Evolutionary conservation across 2,888 invertebrate genomes (phyloP).

Genomic region (Calephelis perditalis): DNA sequence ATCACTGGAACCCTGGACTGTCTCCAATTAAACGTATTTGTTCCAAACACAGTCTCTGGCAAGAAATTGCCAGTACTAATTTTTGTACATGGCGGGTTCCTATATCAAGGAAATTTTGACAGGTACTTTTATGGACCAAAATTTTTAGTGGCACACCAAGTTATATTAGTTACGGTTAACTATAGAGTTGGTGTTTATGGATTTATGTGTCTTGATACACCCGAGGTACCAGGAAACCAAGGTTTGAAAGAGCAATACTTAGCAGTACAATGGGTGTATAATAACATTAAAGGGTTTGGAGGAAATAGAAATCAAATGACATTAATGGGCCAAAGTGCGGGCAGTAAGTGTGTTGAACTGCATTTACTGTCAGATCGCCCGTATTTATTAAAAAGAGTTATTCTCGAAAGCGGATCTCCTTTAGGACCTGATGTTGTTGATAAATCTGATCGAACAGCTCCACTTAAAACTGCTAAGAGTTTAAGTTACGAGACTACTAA

Average conservation of each 20-base stretch:
- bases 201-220: conserved; percentile 37
- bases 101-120: conserved; percentile 34
- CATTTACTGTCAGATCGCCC: conserved; percentile 34
- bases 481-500: conserved; percentile 36
- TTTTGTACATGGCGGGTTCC: conserved; percentile 58
- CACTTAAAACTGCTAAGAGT: conserved; percentile 34
- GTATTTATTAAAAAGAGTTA: conserved; percentile 35
- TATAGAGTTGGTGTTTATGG: conserved; percentile 29
- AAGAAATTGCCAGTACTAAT: conserved; percentile 46
- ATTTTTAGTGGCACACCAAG: conserved; percentile 32
- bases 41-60: conserved; percentile 2
- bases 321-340: conserved; percentile 45
- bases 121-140: conserved; percentile 39
- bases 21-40: conserved; percentile 45
- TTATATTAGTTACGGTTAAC: conserved; percentile 39
- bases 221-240: conserved; percentile 35
- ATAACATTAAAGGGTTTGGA: conserved; percentile 42
- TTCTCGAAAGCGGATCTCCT: conserved; percentile 38
- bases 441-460: conserved; percentile 28
- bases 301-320: conserved; percentile 44
- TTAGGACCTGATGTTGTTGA: conserved; percentile 27
- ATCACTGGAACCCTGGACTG: conserved; percentile 67
- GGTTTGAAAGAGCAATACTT: conserved; percentile 31
- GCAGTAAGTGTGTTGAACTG: conserved; percentile 34
- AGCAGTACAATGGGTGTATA: conserved; percentile 39